Conservation (phyloP, 2,113 vertebrate genomes). For the Catharus fuscescens region DNA sequence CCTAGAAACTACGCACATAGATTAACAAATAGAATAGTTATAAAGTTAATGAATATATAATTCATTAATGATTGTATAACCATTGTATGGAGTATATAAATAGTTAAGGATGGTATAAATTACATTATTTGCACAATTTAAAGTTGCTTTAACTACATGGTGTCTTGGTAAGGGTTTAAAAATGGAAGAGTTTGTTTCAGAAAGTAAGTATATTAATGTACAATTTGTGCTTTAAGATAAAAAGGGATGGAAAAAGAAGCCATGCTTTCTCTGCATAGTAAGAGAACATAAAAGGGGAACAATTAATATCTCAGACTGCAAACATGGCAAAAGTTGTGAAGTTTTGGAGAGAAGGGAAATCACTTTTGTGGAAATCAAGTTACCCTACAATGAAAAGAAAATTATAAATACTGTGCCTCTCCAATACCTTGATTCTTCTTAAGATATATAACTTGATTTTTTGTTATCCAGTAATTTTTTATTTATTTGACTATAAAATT, state of each 20-base stretch:
- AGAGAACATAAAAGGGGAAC: neutral
- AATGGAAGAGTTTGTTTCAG: neutral
- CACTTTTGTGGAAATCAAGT: neutral
- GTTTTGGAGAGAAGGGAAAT: neutral
- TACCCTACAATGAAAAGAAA: neutral
- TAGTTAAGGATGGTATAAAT: neutral
- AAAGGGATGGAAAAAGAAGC: neutral
- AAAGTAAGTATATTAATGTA: neutral
- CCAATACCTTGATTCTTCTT: neutral
- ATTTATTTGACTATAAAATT: neutral
- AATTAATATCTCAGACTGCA: neutral
- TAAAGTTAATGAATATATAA: neutral
- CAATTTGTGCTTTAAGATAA: neutral
- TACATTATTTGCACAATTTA: neutral
- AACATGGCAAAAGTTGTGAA: neutral
- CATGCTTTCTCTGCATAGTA: neutral
- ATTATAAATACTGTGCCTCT: neutral
- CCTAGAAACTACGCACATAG: neutral
- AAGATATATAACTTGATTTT: neutral
- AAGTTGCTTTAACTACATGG: neutral
- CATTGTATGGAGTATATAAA: neutral
- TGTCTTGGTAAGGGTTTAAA: neutral
- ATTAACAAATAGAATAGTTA: neutral
- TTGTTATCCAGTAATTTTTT: neutral
- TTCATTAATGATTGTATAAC: neutral